phyloP scores from a whole-genome alignment of 2,888 invertebrate species.

The Eubasilissa splendida region DNA sequence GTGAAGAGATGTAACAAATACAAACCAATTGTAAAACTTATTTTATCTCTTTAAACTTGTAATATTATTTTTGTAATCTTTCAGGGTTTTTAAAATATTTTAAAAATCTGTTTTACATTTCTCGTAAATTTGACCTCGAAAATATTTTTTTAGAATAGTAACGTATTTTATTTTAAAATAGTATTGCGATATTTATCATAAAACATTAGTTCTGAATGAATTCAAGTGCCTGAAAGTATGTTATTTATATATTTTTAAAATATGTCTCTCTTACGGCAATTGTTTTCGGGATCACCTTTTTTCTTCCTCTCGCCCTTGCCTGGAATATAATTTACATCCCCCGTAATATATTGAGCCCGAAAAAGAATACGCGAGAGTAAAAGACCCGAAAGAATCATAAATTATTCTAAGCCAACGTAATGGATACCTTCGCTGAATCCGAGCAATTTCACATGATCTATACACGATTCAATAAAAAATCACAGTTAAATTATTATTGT shows the following conservation, averaged over 20 bases:
- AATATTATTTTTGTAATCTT: too few species aligned
- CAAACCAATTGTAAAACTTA: too few species aligned
- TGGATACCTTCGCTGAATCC: slow-evolving; percentile 34
- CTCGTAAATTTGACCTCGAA: neutral
- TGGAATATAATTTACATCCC: slow-evolving; percentile 39
- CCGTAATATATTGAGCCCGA: slow-evolving; percentile 54
- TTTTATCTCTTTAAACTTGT: too few species aligned
- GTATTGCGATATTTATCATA: neutral
- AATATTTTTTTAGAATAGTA: neutral
- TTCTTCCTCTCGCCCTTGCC: slow-evolving; percentile 7
- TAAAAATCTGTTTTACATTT: neutral
- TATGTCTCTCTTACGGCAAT: slow-evolving; percentile 53
- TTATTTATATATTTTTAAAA: slow-evolving; percentile 36
- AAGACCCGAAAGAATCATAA: slow-evolving; percentile 49
- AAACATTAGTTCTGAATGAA: slow-evolving; percentile 30
- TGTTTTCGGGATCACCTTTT: slow-evolving; percentile 49
- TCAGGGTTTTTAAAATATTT: neutral
- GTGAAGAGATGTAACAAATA: too few species aligned
- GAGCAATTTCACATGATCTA: slow-evolving; percentile 43
- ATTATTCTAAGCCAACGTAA: slow-evolving; percentile 50
- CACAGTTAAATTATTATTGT: too few species aligned
- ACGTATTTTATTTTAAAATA: neutral
- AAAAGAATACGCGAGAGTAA: slow-evolving; percentile 43
- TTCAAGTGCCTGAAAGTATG: slow-evolving; percentile 11
- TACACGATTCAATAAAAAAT: slow-evolving; percentile 15